Evolutionary conservation across 2,888 invertebrate species (phyloP).

Genomic region (Dermolepida albohirtum): DNA sequence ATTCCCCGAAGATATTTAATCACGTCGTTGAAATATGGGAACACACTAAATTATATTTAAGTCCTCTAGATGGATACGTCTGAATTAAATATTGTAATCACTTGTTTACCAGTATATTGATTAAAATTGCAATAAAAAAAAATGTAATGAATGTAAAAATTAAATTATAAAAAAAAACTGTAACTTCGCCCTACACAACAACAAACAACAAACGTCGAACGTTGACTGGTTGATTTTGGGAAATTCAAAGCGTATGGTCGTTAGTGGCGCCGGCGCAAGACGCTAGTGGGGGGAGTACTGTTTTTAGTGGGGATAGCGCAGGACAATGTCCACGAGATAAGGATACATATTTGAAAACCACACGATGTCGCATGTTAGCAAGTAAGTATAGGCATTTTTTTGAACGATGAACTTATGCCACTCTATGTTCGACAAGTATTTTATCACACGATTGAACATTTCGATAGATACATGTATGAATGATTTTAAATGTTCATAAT

Average conservation of each 20-base stretch:
- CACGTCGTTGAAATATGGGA: too few relatives aligned
- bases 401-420: background rate
- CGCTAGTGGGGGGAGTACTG: slow-evolving; percentile 44
- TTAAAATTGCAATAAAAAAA: slow-evolving; percentile 3
- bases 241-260: slow-evolving; percentile 47
- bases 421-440: background rate
- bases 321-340: slow-evolving; percentile 46
- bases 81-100: too few relatives aligned
- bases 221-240: slow-evolving; percentile 48
- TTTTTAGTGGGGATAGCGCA: slow-evolving; percentile 44
- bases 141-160: background rate
- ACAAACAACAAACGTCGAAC: slow-evolving; percentile 48
- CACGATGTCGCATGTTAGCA: slow-evolving; percentile 3
- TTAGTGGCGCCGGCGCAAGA: slow-evolving; percentile 51
- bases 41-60: too few relatives aligned
- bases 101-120: background rate
- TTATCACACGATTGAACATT: background rate
- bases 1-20: too few relatives aligned
- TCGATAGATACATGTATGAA: too few relatives aligned
- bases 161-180: slow-evolving; percentile 3
- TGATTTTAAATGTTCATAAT: too few relatives aligned
- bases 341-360: slow-evolving; percentile 42
- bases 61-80: too few relatives aligned
- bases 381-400: slow-evolving; percentile 23
- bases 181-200: slow-evolving; percentile 33